These are phyloP conservation scores for Drosophila bocqueti DNA, from an alignment of 1,140 invertebrate species.

Conservation along the genomic window DNA sequence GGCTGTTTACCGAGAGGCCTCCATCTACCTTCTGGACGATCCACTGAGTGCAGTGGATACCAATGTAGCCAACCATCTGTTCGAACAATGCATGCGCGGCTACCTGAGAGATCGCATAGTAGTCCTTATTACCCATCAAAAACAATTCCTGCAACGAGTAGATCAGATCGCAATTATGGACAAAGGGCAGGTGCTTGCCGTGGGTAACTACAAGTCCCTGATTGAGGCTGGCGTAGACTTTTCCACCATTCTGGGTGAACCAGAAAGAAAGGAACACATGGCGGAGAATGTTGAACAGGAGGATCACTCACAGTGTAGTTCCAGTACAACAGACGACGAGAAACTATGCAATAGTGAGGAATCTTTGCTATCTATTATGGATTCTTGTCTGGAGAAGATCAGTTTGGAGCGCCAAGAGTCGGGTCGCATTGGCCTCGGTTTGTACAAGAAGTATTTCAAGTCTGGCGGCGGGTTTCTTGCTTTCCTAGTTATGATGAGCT, in stretches of 20 bases:
- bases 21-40: conserved; percentile 94
- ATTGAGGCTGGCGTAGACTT: conserved; percentile 88
- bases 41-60: conserved; percentile 92
- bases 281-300: too few relatives aligned
- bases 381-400: too few relatives aligned
- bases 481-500: too few relatives aligned
- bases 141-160: conserved; percentile 93
- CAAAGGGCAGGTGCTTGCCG: conserved; percentile 87
- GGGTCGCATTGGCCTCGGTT: too few relatives aligned
- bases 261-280: conserved; percentile 72
- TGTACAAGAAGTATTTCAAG: too few relatives aligned
- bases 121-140: conserved; percentile 93
- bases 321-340: too few relatives aligned
- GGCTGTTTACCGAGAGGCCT: conserved; percentile 92
- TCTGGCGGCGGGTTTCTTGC: too few relatives aligned
- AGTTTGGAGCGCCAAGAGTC: too few relatives aligned
- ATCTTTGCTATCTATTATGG: too few relatives aligned
- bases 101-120: conserved; percentile 90
- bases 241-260: not conserved
- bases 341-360: too few relatives aligned
- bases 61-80: conserved; percentile 89
- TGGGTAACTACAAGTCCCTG: conserved; percentile 88
- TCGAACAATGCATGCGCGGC: conserved; percentile 89
- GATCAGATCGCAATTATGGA: conserved; percentile 89
- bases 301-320: too few relatives aligned